Percentiles rank a stretch among this genome's conserved stretches.
Evolutionary conservation across 1,140 invertebrate genomes (phyloP).

Genomic region (Heliconius congener): DNA sequence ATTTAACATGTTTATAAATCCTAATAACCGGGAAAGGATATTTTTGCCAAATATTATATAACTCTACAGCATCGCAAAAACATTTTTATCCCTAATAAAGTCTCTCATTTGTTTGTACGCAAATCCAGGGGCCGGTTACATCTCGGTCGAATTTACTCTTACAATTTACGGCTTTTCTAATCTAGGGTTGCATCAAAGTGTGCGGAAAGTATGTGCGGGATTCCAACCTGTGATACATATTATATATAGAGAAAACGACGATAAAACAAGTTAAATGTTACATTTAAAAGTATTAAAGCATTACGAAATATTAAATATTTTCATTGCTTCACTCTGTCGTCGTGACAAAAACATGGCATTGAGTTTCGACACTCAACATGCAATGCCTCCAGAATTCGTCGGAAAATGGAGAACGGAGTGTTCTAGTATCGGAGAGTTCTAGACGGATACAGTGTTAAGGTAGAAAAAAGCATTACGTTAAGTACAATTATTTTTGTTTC

Average conservation of each 20-base stretch:
- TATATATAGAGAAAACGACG: background rate
- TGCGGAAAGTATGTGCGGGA: background rate
- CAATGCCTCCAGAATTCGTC: no score
- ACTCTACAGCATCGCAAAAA: conserved; percentile 14
- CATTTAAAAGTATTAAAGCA: background rate
- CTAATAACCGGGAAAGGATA: background rate
- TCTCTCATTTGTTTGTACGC: conserved; percentile 26
- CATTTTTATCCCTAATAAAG: conserved; percentile 30
- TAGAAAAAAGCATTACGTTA: no score
- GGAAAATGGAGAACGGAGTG: no score
- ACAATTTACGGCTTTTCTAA: conserved; percentile 24
- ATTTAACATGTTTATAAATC: background rate
- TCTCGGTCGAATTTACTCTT: conserved; percentile 24
- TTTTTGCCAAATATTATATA: background rate
- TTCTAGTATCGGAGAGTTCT: no score
- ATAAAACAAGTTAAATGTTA: background rate
- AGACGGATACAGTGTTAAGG: no score
- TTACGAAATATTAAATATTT: background rate
- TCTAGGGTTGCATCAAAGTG: conserved; percentile 12
- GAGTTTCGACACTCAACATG: no score
- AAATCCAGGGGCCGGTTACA: conserved; percentile 21
- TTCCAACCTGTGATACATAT: background rate
- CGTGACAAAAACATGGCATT: no score
- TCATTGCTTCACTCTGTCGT: no score
- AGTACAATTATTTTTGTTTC: no score